phyloP scores from a whole-genome alignment of 1,140 invertebrate genomes.

The Dendrolimus kikuchii region DNA sequence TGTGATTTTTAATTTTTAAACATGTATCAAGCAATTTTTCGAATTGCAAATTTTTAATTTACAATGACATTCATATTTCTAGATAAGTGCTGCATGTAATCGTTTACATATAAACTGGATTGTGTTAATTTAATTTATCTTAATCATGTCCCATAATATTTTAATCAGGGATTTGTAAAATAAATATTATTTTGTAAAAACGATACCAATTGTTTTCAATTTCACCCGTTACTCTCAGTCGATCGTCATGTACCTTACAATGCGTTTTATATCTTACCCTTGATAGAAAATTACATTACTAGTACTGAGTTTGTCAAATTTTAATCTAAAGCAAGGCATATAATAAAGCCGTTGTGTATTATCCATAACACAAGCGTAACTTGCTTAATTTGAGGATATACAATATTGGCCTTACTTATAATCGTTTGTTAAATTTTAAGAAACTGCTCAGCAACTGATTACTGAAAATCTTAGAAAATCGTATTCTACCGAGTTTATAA shows the following conservation, averaged over 20 bases:
- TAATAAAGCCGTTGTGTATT: too few species aligned
- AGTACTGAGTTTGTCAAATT: too few species aligned
- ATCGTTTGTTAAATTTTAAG: too few species aligned
- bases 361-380: too few species aligned
- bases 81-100: conserved; percentile 54
- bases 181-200: conserved; percentile 65
- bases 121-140: conserved; percentile 44
- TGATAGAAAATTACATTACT: too few species aligned
- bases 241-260: not conserved
- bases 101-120: conserved; percentile 44
- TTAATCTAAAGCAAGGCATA: too few species aligned
- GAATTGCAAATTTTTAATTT: conserved; percentile 30
- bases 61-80: conserved; percentile 14
- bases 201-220: conserved; percentile 17
- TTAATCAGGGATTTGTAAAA: conserved; percentile 44
- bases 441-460: too few species aligned
- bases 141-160: conserved; percentile 22
- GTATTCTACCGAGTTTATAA: too few species aligned
- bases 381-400: too few species aligned
- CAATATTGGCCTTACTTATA: too few species aligned
- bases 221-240: not conserved
- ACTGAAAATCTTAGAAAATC: too few species aligned
- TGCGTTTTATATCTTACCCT: too few species aligned
- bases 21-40: conserved; percentile 18
- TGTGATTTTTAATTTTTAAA: conserved; percentile 52